phyloP scores from a whole-genome alignment of 2,113 vertebrate genomes.

The Marmota flaviventris region DNA sequence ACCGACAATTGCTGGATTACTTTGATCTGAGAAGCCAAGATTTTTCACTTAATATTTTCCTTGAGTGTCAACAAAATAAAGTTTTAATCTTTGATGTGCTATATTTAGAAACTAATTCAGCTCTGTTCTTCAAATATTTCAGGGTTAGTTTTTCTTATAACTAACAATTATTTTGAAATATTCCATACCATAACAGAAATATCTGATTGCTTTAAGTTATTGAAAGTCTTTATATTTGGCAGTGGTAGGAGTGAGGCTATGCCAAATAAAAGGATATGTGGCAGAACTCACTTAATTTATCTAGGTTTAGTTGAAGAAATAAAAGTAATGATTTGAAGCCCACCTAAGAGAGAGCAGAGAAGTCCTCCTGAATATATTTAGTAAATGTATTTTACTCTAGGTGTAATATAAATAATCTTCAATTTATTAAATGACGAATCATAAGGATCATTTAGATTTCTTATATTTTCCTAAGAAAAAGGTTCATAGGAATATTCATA shows the following conservation, averaged over 20 bases:
- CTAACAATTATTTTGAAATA: conserved; percentile 34
- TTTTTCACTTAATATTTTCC: neutral
- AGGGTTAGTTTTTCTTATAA: conserved; percentile 6
- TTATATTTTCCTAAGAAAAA: neutral
- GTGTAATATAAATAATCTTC: neutral
- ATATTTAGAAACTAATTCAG: conserved; percentile 11
- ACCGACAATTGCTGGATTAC: neutral
- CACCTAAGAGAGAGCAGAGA: neutral
- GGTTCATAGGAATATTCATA: neutral
- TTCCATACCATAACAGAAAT: neutral
- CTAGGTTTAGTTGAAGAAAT: conserved; percentile 6
- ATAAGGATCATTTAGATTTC: neutral
- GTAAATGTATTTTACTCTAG: neutral
- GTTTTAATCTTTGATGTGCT: neutral
- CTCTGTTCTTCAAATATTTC: conserved; percentile 9
- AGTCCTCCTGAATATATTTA: neutral
- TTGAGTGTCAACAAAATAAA: conserved; percentile 4
- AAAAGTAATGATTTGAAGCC: conserved; percentile 10
- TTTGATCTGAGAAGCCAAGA: neutral
- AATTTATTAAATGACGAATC: conserved; percentile 43
- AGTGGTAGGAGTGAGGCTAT: neutral
- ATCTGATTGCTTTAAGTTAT: neutral
- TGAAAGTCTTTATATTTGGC: neutral
- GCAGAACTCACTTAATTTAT: neutral
- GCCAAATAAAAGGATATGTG: neutral